Percentiles rank a stretch among this genome's conserved stretches.
Conservation (phyloP, 2,888 invertebrate species). For the Drosophila peninsularis region DNA sequence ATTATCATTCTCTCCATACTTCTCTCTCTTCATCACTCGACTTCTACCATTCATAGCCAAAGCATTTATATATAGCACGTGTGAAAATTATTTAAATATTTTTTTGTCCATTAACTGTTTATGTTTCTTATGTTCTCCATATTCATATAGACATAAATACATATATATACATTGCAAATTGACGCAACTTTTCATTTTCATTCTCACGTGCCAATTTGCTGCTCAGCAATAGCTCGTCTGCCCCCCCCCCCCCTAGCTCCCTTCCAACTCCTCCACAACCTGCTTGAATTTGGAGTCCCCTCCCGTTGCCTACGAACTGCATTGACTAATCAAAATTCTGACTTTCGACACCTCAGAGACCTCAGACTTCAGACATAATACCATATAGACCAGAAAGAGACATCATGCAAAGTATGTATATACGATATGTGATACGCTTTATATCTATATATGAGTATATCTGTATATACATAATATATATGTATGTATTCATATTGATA, state of each 20-base stretch:
- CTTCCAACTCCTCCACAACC: slow-evolving; percentile 11
- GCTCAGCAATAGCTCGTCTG: slow-evolving; percentile 34
- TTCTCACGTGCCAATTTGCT: slow-evolving; percentile 72
- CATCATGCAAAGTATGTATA: slow-evolving; percentile 41
- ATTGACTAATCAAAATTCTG: slow-evolving; percentile 74
- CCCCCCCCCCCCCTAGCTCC: background rate
- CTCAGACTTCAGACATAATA: slow-evolving; percentile 50
- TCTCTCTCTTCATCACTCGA: background rate
- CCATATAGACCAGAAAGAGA: slow-evolving; percentile 70
- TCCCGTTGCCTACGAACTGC: slow-evolving; percentile 12
- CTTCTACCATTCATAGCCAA: background rate
- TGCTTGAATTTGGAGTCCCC: background rate
- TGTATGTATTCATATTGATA: too few relatives aligned
- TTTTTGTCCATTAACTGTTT: slow-evolving; percentile 2
- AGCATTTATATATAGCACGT: slow-evolving; percentile 15
- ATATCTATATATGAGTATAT: slow-evolving; percentile 7
- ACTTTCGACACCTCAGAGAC: slow-evolving; percentile 69
- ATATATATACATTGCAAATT: slow-evolving; percentile 9
- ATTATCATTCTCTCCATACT: too few relatives aligned
- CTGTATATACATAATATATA: too few relatives aligned
- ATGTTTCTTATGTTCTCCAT: slow-evolving; percentile 9
- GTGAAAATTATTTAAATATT: slow-evolving; percentile 22
- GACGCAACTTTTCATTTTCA: slow-evolving; percentile 19
- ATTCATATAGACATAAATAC: background rate
- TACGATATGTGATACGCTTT: slow-evolving; percentile 52